Evolutionary conservation across 2,888 invertebrate genomes (phyloP).

Genomic region (Pediacus dermestoides): DNA sequence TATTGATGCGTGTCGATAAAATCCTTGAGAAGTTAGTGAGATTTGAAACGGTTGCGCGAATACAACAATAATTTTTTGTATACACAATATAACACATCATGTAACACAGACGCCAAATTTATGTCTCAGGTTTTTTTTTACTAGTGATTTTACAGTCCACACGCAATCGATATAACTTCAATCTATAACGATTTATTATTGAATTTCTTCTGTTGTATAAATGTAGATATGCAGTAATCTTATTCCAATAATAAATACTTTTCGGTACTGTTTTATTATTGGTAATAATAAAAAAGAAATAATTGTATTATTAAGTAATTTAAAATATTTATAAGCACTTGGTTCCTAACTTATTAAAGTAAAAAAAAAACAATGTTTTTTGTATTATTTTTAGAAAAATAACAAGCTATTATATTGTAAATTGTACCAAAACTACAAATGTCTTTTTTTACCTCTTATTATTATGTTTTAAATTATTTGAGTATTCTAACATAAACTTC

Average conservation of each 20-base stretch:
- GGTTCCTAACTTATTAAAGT: conserved; percentile 50
- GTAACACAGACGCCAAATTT: too few relatives aligned
- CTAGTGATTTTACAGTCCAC: too few relatives aligned
- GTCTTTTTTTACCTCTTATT: conserved; percentile 25
- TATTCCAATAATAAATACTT: conserved; percentile 43
- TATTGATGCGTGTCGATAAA: conserved; percentile 6
- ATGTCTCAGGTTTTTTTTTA: too few relatives aligned
- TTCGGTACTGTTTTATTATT: conserved; percentile 37
- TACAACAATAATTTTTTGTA: too few relatives aligned
- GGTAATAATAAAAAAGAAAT: conserved; percentile 42
- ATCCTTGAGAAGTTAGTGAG: background rate
- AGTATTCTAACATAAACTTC: conserved; percentile 35
- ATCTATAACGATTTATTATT: conserved; percentile 12
- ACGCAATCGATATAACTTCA: conserved; percentile 15
- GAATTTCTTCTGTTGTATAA: conserved; percentile 39
- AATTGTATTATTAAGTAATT: too few relatives aligned
- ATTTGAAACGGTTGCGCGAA: too few relatives aligned
- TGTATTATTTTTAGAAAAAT: conserved; percentile 42
- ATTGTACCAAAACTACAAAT: conserved; percentile 42
- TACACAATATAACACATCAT: too few relatives aligned
- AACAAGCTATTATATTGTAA: conserved; percentile 1
- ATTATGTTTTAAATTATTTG: conserved; percentile 36
- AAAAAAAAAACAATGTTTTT: conserved; percentile 40
- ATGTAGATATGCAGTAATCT: conserved; percentile 45
- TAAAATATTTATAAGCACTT: conserved; percentile 48